Conservation (phyloP, 2,113 vertebrate species). For the Genyomyrus donnyi region DNA sequence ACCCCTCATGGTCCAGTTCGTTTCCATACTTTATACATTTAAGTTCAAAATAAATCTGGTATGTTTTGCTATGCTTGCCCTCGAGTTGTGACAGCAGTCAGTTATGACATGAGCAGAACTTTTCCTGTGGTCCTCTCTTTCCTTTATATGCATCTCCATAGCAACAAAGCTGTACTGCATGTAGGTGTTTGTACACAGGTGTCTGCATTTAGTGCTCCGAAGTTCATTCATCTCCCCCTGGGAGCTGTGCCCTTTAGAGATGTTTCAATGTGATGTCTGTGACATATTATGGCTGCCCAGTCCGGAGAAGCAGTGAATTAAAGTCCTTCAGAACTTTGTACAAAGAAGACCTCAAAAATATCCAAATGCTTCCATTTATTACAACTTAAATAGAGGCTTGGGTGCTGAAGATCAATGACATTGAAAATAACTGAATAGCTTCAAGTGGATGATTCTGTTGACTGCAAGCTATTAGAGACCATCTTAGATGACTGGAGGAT, state of each 20-base stretch:
- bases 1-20: background rate
- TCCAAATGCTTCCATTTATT: background rate
- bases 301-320: background rate
- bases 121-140: background rate
- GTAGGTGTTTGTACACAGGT: background rate
- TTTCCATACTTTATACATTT: background rate
- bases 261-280: background rate
- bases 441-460: background rate
- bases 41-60: background rate
- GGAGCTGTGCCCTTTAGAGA: background rate
- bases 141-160: background rate
- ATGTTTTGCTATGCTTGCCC: background rate
- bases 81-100: background rate
- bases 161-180: background rate
- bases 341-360: background rate
- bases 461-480: background rate
- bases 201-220: background rate
- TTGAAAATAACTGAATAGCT: background rate
- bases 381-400: background rate
- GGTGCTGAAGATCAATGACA: background rate
- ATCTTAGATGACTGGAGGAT: background rate
- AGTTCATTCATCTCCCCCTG: background rate
- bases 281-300: background rate
- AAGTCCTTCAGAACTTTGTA: background rate
- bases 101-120: background rate